Percentiles rank a stretch among this genome's conserved stretches.
These are phyloP conservation scores for Cricetomys ansorgei DNA, from an alignment of 2,113 vertebrate genomes.

Conservation along the genomic window DNA sequence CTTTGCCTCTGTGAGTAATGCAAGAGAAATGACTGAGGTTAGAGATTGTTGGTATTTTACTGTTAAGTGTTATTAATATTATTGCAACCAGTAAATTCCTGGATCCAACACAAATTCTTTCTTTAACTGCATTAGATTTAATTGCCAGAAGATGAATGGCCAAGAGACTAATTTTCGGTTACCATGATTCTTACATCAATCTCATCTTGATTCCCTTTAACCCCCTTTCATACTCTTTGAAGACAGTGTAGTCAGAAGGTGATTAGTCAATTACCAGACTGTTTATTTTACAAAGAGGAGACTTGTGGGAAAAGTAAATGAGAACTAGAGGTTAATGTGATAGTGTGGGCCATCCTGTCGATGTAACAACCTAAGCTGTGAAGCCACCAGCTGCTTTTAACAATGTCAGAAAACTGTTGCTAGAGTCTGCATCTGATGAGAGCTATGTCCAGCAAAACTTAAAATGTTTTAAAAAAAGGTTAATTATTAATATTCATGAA, in stretches of 20 bases:
- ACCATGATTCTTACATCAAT: slow-evolving; percentile 39
- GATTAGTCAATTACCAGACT: slow-evolving; percentile 32
- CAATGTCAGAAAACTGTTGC: not conserved
- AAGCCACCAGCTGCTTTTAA: not conserved
- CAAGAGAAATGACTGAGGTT: not conserved
- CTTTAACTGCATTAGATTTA: slow-evolving; percentile 13
- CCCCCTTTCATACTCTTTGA: slow-evolving; percentile 56
- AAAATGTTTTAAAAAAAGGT: not conserved
- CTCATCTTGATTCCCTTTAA: slow-evolving; percentile 65
- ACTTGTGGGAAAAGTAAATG: slow-evolving; percentile 50
- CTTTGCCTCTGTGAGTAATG: not conserved
- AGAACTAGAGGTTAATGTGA: slow-evolving; percentile 14
- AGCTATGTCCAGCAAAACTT: not conserved
- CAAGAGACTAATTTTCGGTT: slow-evolving; percentile 39
- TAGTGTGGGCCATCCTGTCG: not conserved
- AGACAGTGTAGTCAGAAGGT: slow-evolving; percentile 22
- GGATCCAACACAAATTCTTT: slow-evolving; percentile 28
- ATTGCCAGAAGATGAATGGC: slow-evolving; percentile 51
- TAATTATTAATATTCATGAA: not conserved
- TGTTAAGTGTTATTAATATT: slow-evolving; percentile 46
- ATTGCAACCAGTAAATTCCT: slow-evolving; percentile 1
- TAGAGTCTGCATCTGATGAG: not conserved
- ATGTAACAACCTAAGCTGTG: not conserved
- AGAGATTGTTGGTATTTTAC: not conserved
- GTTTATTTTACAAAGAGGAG: slow-evolving; percentile 45